Percentiles rank a stretch among this genome's conserved stretches.
Evolutionary conservation across 2,888 invertebrate species (phyloP).

Genomic region (Temnothorax unifasciatus): DNA sequence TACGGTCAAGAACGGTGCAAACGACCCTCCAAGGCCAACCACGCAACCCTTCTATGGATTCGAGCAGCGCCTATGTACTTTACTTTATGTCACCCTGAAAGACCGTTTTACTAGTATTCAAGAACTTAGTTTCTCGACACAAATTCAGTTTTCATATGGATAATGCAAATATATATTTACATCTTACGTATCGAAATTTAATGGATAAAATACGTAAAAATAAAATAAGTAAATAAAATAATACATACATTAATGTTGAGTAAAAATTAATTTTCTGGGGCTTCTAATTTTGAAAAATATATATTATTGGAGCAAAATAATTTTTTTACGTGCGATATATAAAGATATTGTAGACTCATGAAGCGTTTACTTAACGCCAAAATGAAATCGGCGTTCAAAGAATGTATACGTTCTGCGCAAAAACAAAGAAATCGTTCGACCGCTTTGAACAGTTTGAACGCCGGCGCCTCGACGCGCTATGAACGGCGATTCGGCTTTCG

Average conservation of each 20-base stretch:
- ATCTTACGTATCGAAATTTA: not conserved
- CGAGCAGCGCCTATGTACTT: slow-evolving; percentile 58
- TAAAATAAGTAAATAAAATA: not conserved
- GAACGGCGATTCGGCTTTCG: slow-evolving; percentile 63
- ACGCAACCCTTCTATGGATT: slow-evolving; percentile 77
- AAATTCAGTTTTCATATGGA: not conserved
- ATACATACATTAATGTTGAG: not conserved
- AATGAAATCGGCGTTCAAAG: slow-evolving; percentile 9
- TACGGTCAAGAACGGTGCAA: slow-evolving; percentile 77
- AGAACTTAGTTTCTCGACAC: slow-evolving; percentile 18
- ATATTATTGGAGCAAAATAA: not conserved
- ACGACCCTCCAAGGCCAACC: slow-evolving; percentile 81
- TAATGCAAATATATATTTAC: slow-evolving; percentile 1
- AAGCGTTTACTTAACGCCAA: not conserved
- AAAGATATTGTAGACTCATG: too few relatives aligned
- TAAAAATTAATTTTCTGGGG: not conserved
- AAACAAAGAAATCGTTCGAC: slow-evolving; percentile 28
- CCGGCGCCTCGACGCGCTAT: slow-evolving; percentile 53
- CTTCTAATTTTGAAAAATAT: not conserved
- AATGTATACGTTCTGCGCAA: not conserved
- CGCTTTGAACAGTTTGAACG: slow-evolving; percentile 64
- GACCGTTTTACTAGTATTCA: slow-evolving; percentile 31
- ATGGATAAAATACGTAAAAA: not conserved
- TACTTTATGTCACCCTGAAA: slow-evolving; percentile 59
- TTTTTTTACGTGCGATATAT: not conserved